A percentile compares a stretch with the other conserved stretches of the same genome.
Conservation (phyloP, 2,888 invertebrate genomes). For the Drosophila maculinotata region DNA sequence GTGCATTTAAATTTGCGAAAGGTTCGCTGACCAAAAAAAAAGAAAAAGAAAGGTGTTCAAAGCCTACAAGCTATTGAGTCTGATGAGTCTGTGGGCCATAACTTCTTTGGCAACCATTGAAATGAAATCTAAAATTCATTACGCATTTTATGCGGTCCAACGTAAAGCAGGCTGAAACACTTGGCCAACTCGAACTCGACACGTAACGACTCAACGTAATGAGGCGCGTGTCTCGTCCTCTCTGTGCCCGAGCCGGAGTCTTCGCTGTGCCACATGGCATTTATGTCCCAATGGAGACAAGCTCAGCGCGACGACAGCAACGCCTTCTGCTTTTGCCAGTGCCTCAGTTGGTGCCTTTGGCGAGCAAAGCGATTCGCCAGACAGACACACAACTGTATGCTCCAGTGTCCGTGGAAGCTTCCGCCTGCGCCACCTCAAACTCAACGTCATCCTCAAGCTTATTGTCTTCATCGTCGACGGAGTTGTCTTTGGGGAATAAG, state of each 20-base stretch:
- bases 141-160: conserved; percentile 62
- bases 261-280: conserved; percentile 68
- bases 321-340: conserved; percentile 39
- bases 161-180: background rate
- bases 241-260: conserved; percentile 8
- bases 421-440: too few species aligned
- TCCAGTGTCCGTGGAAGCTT: too few species aligned
- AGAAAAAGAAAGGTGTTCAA: conserved; percentile 22
- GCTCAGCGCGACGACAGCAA: conserved; percentile 75
- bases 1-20: conserved; percentile 36
- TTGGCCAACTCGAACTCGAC: conserved; percentile 28
- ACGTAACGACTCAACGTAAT: conserved; percentile 68
- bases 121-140: conserved; percentile 82
- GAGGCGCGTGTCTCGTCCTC: conserved; percentile 68
- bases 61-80: conserved; percentile 29
- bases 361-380: too few species aligned
- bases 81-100: conserved; percentile 51
- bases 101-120: conserved; percentile 67
- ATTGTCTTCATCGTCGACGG: conserved; percentile 41
- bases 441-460: conserved; percentile 1
- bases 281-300: conserved; percentile 79
- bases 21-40: background rate
- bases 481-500: conserved; percentile 78
- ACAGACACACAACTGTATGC: too few species aligned
- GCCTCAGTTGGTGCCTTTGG: conserved; percentile 10